Evolutionary conservation across 2,113 vertebrate genomes (phyloP).

Genomic region (Lampris megalopsis): DNA sequence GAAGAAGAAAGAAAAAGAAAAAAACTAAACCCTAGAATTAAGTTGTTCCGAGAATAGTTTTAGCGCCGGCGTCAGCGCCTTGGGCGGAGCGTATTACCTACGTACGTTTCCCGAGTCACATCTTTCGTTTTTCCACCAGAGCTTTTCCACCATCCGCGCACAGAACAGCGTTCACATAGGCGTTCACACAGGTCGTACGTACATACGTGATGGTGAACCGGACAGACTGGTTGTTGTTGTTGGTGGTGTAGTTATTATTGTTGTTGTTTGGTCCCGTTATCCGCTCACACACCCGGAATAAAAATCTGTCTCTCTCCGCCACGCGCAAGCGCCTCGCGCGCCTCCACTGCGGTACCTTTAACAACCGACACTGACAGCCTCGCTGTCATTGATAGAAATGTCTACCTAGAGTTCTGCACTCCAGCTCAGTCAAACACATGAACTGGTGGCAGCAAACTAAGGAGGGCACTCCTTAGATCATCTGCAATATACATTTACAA

Average conservation of each 20-base stretch:
- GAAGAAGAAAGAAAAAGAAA: neutral
- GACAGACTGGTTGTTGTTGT: no score
- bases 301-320: neutral
- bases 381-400: conserved; percentile 14
- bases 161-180: no score
- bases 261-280: conserved; percentile 37
- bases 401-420: neutral
- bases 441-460: no score
- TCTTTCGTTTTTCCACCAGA: no score
- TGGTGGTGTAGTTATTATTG: no score
- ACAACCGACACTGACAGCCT: neutral
- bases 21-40: conserved; percentile 44
- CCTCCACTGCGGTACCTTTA: conserved; percentile 63
- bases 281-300: conserved; percentile 23
- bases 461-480: no score
- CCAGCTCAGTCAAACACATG: no score
- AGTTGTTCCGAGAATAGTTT: conserved; percentile 41
- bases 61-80: conserved; percentile 30
- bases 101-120: neutral
- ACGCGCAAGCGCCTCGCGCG: conserved; percentile 57
- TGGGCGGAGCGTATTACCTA: conserved; percentile 35
- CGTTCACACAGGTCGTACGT: no score
- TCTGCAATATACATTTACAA: no score
- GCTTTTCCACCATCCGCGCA: no score
- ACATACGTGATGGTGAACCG: no score